Conservation (phyloP, 2,888 invertebrate genomes). For the Amphimallon solstitiale region DNA sequence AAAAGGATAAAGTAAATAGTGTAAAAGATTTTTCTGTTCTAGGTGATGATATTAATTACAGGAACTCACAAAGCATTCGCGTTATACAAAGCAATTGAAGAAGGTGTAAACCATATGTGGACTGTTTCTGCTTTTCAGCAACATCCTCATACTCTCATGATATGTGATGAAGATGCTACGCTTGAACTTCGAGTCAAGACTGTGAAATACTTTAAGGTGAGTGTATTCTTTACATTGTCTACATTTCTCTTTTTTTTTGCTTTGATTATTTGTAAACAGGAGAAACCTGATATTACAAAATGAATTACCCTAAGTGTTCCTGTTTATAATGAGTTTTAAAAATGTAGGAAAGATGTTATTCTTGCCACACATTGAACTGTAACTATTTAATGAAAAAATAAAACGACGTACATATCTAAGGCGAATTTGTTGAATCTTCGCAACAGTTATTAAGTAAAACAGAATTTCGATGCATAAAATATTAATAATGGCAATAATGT, state of each 20-base stretch:
- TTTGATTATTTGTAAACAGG: not conserved
- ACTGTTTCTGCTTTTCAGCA: slow-evolving; percentile 99
- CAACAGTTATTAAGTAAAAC: no score
- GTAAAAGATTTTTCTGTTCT: slow-evolving; percentile 36
- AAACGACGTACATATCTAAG: no score
- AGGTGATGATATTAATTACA: slow-evolving; percentile 97
- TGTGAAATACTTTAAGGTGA: slow-evolving; percentile 91
- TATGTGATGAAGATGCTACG: slow-evolving; percentile 98
- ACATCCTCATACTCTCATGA: slow-evolving; percentile 90
- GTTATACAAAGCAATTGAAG: slow-evolving; percentile 96
- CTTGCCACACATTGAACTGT: no score
- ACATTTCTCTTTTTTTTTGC: slow-evolving; percentile 2
- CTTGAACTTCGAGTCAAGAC: slow-evolving; percentile 96
- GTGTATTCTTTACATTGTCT: not conserved
- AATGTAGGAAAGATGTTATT: no score
- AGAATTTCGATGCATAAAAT: no score
- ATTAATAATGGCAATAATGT: no score
- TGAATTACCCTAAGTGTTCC: no score
- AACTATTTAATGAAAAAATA: no score
- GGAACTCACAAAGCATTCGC: slow-evolving; percentile 97
- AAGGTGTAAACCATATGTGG: slow-evolving; percentile 99
- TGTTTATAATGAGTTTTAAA: no score
- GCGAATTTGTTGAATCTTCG: no score
- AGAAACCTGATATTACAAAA: no score
- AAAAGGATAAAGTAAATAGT: no score